Conservation (phyloP, 2,113 vertebrate species). For the Setophaga kirtlandii region DNA sequence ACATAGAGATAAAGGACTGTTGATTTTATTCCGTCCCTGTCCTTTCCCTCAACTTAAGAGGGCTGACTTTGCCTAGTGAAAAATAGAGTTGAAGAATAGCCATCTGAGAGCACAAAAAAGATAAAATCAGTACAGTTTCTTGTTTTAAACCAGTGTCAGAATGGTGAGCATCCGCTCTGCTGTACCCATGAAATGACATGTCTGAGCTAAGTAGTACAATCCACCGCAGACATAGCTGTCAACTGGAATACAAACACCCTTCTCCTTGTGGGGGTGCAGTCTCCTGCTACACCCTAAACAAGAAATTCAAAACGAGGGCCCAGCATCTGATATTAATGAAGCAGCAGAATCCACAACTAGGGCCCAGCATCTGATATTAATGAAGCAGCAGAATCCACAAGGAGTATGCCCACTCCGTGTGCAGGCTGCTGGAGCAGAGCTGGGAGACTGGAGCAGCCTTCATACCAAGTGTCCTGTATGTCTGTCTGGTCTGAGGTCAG, state of each 20-base stretch:
- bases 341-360: not conserved
- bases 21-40: not conserved
- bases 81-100: slow-evolving; percentile 15
- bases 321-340: not conserved
- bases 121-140: not conserved
- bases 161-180: not conserved
- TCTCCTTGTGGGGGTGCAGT: not conserved
- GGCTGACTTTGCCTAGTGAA: not conserved
- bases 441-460: fast-evolving
- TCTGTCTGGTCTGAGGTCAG: too few relatives aligned
- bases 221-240: not conserved
- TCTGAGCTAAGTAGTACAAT: not conserved
- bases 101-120: not conserved
- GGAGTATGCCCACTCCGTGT: not conserved
- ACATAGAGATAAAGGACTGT: not conserved
- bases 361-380: too few relatives aligned
- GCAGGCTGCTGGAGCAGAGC: not conserved
- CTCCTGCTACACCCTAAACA: not conserved
- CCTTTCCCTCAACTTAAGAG: not conserved
- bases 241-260: not conserved
- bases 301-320: not conserved
- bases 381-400: too few relatives aligned
- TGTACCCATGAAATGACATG: not conserved
- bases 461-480: fast-evolving
- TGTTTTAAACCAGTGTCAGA: not conserved